Evolutionary conservation across 92 coral and sea anemone species (phyloP).

Genomic region (Nematostella vectensis): DNA sequence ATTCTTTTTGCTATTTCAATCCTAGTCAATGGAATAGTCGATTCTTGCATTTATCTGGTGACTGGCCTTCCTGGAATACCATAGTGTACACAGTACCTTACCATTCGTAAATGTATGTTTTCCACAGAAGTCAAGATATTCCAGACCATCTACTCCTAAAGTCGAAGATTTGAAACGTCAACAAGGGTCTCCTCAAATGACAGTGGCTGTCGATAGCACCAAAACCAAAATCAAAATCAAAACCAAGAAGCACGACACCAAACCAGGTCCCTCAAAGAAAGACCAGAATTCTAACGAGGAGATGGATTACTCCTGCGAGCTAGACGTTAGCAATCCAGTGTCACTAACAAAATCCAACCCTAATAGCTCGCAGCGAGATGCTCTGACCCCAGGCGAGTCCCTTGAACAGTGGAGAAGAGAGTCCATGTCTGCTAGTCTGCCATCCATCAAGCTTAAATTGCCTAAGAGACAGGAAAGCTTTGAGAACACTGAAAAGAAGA

Average conservation of each 20-base stretch:
- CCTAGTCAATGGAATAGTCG: no score
- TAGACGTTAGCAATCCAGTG: conserved; percentile 58
- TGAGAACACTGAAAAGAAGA: conserved; percentile 27
- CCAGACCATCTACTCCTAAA: conserved; percentile 68
- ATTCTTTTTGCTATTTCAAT: neutral
- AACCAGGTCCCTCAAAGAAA: conserved; percentile 17
- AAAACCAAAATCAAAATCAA: conserved; percentile 83
- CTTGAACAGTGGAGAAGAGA: conserved; percentile 31
- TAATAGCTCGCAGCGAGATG: conserved; percentile 26
- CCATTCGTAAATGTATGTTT: no score
- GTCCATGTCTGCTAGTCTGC: conserved; percentile 48
- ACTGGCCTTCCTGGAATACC: no score
- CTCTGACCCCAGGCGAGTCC: conserved; percentile 31
- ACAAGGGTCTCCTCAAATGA: conserved; percentile 17
- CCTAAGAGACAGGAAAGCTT: conserved; percentile 50
- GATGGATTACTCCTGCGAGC: conserved; percentile 44
- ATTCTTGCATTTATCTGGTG: no score
- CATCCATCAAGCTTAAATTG: conserved; percentile 64
- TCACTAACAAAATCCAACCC: conserved; percentile 56
- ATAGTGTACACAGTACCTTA: no score
- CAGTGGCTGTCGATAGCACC: conserved; percentile 47
- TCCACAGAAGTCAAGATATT: conserved; percentile 45
- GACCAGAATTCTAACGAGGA: conserved; percentile 32
- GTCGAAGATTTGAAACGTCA: conserved; percentile 20
- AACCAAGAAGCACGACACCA: conserved; percentile 43